Base-by-base conservation (phyloP, 2,797 vertebrate species). In the Rhyacichthys aspro region DNA sequence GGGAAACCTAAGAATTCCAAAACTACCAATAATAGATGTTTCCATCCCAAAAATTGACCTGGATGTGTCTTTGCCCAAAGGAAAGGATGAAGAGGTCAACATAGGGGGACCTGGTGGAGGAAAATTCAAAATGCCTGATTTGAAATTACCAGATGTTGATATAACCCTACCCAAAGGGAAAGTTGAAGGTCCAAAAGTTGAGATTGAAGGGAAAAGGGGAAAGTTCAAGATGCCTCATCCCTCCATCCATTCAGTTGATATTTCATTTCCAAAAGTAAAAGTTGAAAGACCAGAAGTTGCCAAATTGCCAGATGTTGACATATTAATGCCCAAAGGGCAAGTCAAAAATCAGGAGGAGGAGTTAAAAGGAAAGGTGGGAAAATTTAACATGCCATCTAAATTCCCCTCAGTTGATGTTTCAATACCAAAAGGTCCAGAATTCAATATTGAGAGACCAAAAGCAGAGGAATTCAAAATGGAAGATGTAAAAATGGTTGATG, bases 1-100 rank as follows among this genome's bases (percentile, higher is more conserved):
- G 18, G 93, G 90, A 36, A 88, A 64, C 32, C 74, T 92, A 10
- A 93, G 87, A 85, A 92, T 92, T 71, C 92, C 92, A 1, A 89
- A 89, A 70, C 85, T 87, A 69, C 90, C 94, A 19, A 72, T 79
- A 0, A 55, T 93, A 62, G 86, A 89, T 36, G 76, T 93, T 70
- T 90, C 91, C 1, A 64, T 92, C 23, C 90, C 93, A 39, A 91
- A 87, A 72, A 55, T 93, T 39, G 88, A 91, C 43, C 57, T 94
- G 37, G 90, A 87, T 80, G 45, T 91, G 12, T 78, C 82, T 14
- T 48, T 93, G 19, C 85, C 90, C 6, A 90, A 85, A 62, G 46
- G 8, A n/a, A n/a, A n/a, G n/a, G n/a, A n/a, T 6, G 1, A 3
- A 28, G 23, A 28, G 2, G 3, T 78, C 10, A 70, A 82, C 7